phyloP scores from a whole-genome alignment of 2,797 vertebrate genomes.

The Lerista edwardsae region DNA sequence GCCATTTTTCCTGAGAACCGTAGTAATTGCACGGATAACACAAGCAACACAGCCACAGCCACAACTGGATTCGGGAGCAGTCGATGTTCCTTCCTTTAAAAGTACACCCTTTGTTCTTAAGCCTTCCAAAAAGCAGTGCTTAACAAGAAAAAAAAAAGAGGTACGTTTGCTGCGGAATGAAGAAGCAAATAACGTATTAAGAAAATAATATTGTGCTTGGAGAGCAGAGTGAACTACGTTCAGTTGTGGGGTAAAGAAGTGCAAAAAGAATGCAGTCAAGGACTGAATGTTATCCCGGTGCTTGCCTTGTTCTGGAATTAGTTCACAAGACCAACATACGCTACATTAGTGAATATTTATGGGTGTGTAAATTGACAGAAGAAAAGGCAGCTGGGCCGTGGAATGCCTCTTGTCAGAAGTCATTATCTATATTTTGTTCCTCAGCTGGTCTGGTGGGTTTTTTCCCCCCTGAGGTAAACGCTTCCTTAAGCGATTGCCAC shows the following conservation, averaged over 20 bases:
- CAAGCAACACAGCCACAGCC: neutral
- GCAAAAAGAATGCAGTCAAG: neutral
- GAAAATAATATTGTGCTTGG: neutral
- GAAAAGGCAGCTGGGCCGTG: constrained; percentile 2
- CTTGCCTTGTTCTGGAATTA: constrained; percentile 8
- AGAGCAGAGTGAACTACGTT: neutral
- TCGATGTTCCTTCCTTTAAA: neutral
- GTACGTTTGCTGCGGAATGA: neutral
- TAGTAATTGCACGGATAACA: neutral
- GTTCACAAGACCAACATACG: constrained; percentile 6
- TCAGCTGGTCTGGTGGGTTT: neutral
- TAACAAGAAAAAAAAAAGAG: neutral
- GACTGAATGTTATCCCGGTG: neutral
- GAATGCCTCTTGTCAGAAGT: neutral
- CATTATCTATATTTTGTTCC: constrained; percentile 3
- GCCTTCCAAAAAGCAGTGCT: neutral
- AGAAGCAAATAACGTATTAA: neutral
- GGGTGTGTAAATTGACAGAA: constrained; percentile 3
- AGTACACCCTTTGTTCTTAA: neutral
- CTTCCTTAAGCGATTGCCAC: neutral
- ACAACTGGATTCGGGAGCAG: neutral
- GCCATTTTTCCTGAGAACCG: neutral
- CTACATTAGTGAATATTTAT: constrained; percentile 17
- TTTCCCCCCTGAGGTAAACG: too few species aligned
- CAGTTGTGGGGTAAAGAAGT: neutral